A percentile compares a stretch with the other conserved stretches of the same genome.
Conservation (phyloP, 2,797 vertebrate species). For the Sternarchorhynchus goeldii region DNA sequence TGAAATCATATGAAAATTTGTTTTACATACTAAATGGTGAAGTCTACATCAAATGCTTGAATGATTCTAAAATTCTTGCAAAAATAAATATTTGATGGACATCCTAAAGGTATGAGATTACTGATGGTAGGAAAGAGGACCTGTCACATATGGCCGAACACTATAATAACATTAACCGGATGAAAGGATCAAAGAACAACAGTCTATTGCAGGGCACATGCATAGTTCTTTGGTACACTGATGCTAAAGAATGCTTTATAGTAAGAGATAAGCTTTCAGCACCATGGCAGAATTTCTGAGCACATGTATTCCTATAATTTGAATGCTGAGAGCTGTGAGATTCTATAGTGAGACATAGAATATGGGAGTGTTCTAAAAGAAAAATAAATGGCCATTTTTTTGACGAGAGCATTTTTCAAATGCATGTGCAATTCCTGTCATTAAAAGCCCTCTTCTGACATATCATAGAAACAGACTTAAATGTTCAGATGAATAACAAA, state of each 20-base stretch:
- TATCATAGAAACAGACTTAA: background rate
- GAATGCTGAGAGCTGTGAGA: conserved; percentile 17
- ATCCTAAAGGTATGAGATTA: conserved; percentile 61
- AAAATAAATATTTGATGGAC: conserved; percentile 57
- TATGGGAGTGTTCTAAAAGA: background rate
- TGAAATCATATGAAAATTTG: conserved; percentile 11
- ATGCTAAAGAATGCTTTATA: conserved; percentile 58
- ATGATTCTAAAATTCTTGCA: conserved; percentile 38
- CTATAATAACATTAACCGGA: conserved; percentile 59
- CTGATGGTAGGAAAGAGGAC: conserved; percentile 59
- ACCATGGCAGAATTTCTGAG: conserved; percentile 34
- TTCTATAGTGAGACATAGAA: background rate
- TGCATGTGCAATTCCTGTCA: conserved; percentile 35
- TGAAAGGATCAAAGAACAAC: conserved; percentile 64
- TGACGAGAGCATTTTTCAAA: conserved; percentile 50
- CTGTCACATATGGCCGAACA: conserved; percentile 61
- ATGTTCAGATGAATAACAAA: conserved; percentile 10
- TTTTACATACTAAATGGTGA: background rate
- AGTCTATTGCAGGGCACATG: conserved; percentile 38
- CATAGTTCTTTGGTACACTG: conserved; percentile 42
- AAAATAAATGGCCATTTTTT: conserved; percentile 2
- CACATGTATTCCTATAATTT: conserved; percentile 31
- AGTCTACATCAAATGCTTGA: conserved; percentile 14
- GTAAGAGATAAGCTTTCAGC: conserved; percentile 56
- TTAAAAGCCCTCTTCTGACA: conserved; percentile 30